Percentiles rank a stretch among this genome's conserved stretches.
phyloP scores from a whole-genome alignment of 1,140 invertebrate species.

The Octopus sinensis region DNA sequence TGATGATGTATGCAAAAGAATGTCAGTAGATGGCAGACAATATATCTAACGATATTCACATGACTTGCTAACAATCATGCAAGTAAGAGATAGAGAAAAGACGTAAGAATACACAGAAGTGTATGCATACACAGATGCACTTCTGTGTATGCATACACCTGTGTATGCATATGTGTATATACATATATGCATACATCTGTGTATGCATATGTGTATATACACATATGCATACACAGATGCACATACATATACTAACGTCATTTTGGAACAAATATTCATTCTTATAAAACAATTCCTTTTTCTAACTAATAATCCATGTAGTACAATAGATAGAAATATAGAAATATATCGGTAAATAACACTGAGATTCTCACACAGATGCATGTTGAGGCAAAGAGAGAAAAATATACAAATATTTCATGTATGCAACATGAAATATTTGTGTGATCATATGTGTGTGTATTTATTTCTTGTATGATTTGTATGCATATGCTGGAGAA shows the following conservation, averaged over 20 bases:
- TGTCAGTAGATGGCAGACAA: neutral
- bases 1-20: conserved; percentile 8
- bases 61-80: neutral
- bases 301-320: too few relatives aligned
- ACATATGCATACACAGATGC: neutral
- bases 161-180: neutral
- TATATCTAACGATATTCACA: neutral
- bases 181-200: neutral
- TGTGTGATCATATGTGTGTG: neutral
- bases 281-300: too few relatives aligned
- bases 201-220: neutral
- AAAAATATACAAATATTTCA: too few relatives aligned
- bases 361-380: too few relatives aligned
- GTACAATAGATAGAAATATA: too few relatives aligned
- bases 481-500: too few relatives aligned
- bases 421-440: neutral
- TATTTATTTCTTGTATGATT: neutral
- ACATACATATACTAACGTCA: too few relatives aligned
- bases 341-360: too few relatives aligned
- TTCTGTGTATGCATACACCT: neutral
- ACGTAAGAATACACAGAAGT: neutral
- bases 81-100: neutral
- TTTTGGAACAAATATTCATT: too few relatives aligned
- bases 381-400: too few relatives aligned
- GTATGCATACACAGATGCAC: neutral